phyloP scores from a whole-genome alignment of 2,113 vertebrate genomes.

The Gallinago paraguaiae region DNA sequence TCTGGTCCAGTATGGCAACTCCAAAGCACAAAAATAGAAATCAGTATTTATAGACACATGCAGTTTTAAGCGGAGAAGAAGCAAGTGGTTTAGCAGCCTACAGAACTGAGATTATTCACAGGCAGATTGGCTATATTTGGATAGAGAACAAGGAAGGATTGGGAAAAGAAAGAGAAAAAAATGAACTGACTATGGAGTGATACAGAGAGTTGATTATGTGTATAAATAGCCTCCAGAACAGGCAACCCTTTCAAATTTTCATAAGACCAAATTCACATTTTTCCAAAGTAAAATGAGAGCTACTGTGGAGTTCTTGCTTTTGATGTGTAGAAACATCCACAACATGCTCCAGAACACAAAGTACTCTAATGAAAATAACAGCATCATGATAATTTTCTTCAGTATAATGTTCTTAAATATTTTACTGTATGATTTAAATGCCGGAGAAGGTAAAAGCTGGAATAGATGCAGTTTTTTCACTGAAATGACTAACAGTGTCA shows the following conservation, averaged over 20 bases:
- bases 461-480: not conserved
- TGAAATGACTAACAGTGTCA: not conserved
- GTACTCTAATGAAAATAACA: not conserved
- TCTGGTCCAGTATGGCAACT: not conserved
- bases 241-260: constrained; percentile 4
- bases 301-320: not conserved
- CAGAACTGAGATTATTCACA: not conserved
- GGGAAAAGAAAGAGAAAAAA: not conserved
- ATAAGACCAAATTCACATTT: not conserved
- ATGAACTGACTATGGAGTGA: not conserved
- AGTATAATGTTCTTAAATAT: not conserved
- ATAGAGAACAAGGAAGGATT: not conserved
- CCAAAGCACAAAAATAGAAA: not conserved
- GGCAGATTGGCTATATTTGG: not conserved
- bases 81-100: not conserved
- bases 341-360: not conserved
- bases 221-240: constrained; percentile 18
- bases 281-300: not conserved
- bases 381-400: not conserved
- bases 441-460: not conserved
- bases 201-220: constrained; percentile 31
- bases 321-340: not conserved
- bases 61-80: not conserved
- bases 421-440: not conserved
- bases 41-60: not conserved